phyloP scores from a whole-genome alignment of 2,888 invertebrate genomes.

The Hypomecis atomaria region DNA sequence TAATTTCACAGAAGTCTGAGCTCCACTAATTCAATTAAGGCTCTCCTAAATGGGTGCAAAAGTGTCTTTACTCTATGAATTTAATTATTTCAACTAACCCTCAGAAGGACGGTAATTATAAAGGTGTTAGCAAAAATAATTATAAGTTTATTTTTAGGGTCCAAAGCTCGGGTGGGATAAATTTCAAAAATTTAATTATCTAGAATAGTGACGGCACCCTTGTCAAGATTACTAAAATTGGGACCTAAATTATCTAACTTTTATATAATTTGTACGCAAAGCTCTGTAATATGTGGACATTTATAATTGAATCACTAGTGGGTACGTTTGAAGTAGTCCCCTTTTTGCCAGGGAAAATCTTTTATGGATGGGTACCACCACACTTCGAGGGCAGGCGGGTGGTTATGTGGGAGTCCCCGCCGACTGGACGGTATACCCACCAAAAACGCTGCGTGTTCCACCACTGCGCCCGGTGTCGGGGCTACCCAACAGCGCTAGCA shows the following conservation, averaged over 20 bases:
- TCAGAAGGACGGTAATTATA: constrained; percentile 15
- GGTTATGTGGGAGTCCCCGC: too few species aligned
- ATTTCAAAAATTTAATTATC: constrained; percentile 14
- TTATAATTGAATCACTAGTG: too few species aligned
- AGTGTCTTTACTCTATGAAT: constrained; percentile 15
- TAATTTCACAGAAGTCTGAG: not conserved
- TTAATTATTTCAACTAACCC: constrained; percentile 25
- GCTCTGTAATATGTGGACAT: too few species aligned
- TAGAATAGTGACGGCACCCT: constrained; percentile 11
- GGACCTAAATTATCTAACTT: not conserved
- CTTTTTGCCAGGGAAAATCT: too few species aligned
- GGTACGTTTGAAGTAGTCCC: too few species aligned
- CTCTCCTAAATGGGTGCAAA: constrained; percentile 8
- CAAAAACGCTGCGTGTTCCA: too few species aligned
- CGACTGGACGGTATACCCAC: too few species aligned
- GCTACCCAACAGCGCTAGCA: too few species aligned
- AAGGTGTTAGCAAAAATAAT: constrained; percentile 16
- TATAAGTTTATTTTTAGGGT: constrained; percentile 13
- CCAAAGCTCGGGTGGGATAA: constrained; percentile 3
- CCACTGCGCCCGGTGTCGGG: too few species aligned
- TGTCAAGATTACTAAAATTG: constrained; percentile 2
- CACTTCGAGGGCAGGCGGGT: too few species aligned
- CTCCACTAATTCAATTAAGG: constrained; percentile 11
- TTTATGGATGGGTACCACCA: too few species aligned
- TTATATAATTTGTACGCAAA: not conserved